Evolutionary conservation across 30 jellyfish, hydroid and myxozoan species (phyloP), one percentile per base, ranked within the genome.

Genomic region (Aurelia aurita): DNA sequence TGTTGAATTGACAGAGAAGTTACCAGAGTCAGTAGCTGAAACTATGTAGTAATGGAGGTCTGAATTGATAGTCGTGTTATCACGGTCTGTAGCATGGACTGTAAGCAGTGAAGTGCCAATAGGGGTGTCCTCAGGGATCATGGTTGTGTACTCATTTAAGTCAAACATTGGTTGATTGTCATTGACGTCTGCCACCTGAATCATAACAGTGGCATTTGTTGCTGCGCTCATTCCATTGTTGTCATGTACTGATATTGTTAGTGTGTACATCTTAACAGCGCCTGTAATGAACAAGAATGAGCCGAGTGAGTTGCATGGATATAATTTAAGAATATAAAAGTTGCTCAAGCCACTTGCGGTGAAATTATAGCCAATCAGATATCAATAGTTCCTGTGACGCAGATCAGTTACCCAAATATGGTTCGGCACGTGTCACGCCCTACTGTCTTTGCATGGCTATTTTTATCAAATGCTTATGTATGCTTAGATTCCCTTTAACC

Each of bases 91-190:
- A 12, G 99, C 99, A 49, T 60, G 87, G n/a, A 94, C 96, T 3
- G 85, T 94, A 19, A 78, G 35, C 45, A 94, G 25, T 15, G 96
- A 68, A 15, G 95, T 67, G 14, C 87, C 88, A 21, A 34, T 66
- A 49, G 70, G 25, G 5, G 77, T 70, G 26, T 62, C 60, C 78
- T 94, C 99, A 74, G 35, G 67, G 53, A 94, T 69, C 10, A 72
- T 58, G 44, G 20, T 70, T 28, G 16, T 72, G 83, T 88, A 87
- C 60, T 57, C 66, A 27, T 67, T 81, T 70, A 74, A 20, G 58
- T 75, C 99, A 63, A 94, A 94, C 18, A 82, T 73, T 16, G 99
- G 99, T 61, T 88, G 94, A 32, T 82, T 84, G 74, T 94, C 99
- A 28, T 94, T 94, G n/a, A 88, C 89, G 66, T 94, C 99, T 15